Evolutionary conservation across 2,797 vertebrate species (phyloP), one percentile per base, ranked within the genome.

Genomic region (Eutrigla gurnardus): DNA sequence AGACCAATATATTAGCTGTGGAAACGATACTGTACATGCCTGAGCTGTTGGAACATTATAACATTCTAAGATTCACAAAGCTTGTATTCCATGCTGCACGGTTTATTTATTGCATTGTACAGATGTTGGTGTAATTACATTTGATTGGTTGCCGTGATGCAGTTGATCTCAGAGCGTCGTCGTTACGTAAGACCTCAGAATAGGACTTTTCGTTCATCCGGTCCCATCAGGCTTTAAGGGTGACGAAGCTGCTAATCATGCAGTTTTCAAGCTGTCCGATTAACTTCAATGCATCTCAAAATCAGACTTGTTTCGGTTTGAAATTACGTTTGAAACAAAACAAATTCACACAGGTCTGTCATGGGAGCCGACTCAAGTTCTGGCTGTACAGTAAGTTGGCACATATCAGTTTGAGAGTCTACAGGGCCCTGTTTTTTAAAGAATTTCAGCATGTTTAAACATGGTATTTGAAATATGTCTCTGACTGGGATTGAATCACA

Each of bases 171-270:
- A 3, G 57, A 33, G 69, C 54, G 14, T 65, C 50, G 58, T 6
- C 13, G 60, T 86, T 89, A 81, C n/a, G 40, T 60, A 84, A 86
- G 60, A 8, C 65, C 75, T 58, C 55, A 35, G 62, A 73, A 49
- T 11, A 73, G 65, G 59, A 53, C 13, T 3, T 47, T 39, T 13
- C 2, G 3, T 42, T 35, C 36, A 18, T 64, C 58, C 12, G 1
- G 14, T 53, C 15, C 40, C 60, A n/a, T 5, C 25, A 15, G 59
- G 58, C 0, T 6, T 63, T 68, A 12, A 67, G 57, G 55, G 65
- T 13, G 25, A 74, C 15, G 15, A 76, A 52, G 25, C 57, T 54
- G 42, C 45, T 35, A 57, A 45, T 36, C 4, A 0, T 32, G 7
- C 15, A 4, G 14, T 36, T 18, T 47, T 12, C 8, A 69, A 35